These are phyloP conservation scores for Syncerus caffer DNA, from an alignment of 2,797 vertebrate genomes.

Conservation along the genomic window DNA sequence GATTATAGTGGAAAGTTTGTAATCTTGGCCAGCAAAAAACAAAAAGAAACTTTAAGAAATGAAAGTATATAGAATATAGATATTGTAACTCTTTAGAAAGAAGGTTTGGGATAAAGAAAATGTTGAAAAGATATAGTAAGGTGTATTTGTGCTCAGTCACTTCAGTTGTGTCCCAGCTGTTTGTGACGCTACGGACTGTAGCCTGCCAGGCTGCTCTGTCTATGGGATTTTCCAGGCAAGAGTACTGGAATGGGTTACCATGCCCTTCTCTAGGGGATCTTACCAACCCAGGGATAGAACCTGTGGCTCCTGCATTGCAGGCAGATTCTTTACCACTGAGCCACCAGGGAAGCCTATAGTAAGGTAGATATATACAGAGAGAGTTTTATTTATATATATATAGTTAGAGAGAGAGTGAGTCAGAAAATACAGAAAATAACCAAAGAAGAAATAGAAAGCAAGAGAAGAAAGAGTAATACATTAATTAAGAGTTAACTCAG, in stretches of 20 bases:
- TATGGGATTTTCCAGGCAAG: neutral
- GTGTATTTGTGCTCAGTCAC: neutral
- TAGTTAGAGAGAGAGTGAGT: neutral
- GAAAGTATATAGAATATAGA: neutral
- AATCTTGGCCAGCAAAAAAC: neutral
- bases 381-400: neutral
- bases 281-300: neutral
- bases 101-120: neutral
- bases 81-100: neutral
- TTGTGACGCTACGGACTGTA: neutral
- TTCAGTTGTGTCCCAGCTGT: neutral
- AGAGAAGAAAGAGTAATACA: neutral
- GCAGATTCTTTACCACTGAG: neutral
- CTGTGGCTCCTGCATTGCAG: neutral
- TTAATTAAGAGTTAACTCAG: neutral
- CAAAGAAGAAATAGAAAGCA: slow-evolving; percentile 22
- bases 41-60: neutral
- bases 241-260: neutral
- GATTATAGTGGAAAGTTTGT: neutral
- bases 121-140: neutral
- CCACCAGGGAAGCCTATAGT: neutral
- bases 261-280: neutral
- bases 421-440: slow-evolving; percentile 27
- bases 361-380: neutral
- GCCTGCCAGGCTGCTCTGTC: neutral